Conservation (phyloP, 2,888 invertebrate species). For the Dendrolimus houi region DNA sequence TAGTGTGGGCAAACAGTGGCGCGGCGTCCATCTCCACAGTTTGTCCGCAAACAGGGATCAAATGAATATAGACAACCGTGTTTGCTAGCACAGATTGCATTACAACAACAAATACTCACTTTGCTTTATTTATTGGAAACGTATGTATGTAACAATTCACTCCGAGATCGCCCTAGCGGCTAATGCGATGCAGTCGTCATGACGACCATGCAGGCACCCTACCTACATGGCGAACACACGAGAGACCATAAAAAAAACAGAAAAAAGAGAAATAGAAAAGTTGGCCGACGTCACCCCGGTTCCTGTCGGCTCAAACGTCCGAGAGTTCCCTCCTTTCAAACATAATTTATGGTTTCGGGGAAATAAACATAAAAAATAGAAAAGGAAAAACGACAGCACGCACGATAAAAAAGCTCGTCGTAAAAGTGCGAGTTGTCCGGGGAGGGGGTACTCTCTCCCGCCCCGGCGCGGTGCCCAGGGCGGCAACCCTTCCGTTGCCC, state of each 20-base stretch:
- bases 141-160: conserved; percentile 7
- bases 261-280: conserved; percentile 58
- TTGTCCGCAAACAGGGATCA: conserved; percentile 66
- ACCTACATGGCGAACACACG: conserved; percentile 39
- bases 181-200: conserved; percentile 70
- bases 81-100: conserved; percentile 59
- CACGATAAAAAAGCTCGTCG: conserved; percentile 76
- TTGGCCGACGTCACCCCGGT: conserved; percentile 66
- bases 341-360: conserved; percentile 77
- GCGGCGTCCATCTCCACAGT: conserved; percentile 60
- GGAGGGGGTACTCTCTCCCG: conserved; percentile 30
- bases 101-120: conserved; percentile 60
- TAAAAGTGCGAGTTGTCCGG: conserved; percentile 61
- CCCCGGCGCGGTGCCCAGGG: conserved; percentile 43
- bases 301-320: conserved; percentile 70
- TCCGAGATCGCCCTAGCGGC: conserved; percentile 13
- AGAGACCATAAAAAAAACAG: conserved; percentile 68
- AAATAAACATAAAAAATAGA: conserved; percentile 78
- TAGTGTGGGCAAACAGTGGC: conserved; percentile 50
- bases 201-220: conserved; percentile 62
- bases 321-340: conserved; percentile 76
- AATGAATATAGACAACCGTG: conserved; percentile 69
- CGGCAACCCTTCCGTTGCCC: conserved; percentile 70
- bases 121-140: conserved; percentile 38
- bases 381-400: conserved; percentile 77